Evolutionary conservation across 2,888 invertebrate species (phyloP), one percentile per base, ranked within the genome.

Genomic region (Linnaemya tessellans): DNA sequence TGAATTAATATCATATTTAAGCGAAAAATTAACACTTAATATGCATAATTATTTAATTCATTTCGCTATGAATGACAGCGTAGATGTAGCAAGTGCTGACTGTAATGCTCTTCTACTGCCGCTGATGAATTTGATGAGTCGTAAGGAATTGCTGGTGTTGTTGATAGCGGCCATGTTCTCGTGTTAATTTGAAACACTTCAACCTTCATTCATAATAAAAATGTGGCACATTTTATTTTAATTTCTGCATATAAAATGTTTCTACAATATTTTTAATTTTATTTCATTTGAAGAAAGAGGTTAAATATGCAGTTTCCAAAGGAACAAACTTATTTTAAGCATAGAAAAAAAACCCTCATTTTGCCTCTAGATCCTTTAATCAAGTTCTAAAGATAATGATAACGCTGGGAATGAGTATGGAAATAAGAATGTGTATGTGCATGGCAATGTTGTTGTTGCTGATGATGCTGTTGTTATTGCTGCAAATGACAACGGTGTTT

Each of bases 151-250:
- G 8, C 62, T 30, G 2, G 30, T 62, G 43, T 20, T 75, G 60
- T 46, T 67, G 49, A 58, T 20, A 35, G 25, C 15, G 38, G 65
- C 49, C 15, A 82, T 30, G 70, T 82, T 49, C 82, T 79, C 79
- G 51, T 85, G 70, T 85, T 84, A 77, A 84, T 82, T 85, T 85
- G 41, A 73, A 78, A 78, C 73, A 81, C 78, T 84, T 70, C 38
- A 54, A 41, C 54, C 51, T 71, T 75, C 75, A 75, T 85, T 82
- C 71, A 85, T 85, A 85, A 85, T 85, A 85, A 82, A 85, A 82
- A 75, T 85, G 85, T 79, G 82, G 75, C 79, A 82, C 85, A 85
- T 85, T 85, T 85, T 82, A 82, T 82, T 85, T 85, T 75, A 85
- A 85, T 85, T 85, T 80, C 25, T 25, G 68, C 75, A 74, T 82